Evolutionary conservation across 1,140 invertebrate species (phyloP).

Genomic region (Leptonema lineaticorne): DNA sequence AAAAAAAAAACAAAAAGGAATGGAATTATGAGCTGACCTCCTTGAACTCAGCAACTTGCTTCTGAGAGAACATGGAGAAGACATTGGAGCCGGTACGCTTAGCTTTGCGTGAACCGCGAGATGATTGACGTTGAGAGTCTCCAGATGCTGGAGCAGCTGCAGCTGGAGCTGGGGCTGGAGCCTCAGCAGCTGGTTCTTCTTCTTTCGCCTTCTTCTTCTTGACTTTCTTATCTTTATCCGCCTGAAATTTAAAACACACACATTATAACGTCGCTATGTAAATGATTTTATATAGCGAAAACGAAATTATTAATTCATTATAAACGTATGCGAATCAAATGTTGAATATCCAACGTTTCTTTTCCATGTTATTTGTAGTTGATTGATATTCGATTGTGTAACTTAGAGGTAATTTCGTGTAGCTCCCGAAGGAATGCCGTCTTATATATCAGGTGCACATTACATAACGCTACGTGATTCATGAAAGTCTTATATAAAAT

Average conservation of each 20-base stretch:
- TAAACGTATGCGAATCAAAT: not conserved
- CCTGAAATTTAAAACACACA: conserved; percentile 56
- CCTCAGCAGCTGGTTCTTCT: conserved; percentile 61
- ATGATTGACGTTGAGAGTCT: conserved; percentile 58
- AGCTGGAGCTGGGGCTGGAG: conserved; percentile 59
- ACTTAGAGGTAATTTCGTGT: no score
- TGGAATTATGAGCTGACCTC: conserved; percentile 62
- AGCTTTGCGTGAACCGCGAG: conserved; percentile 71
- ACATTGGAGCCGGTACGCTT: conserved; percentile 90
- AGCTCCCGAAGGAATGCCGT: no score
- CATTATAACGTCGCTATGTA: no score
- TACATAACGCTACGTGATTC: no score
- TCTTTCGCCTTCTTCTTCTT: conserved; percentile 81
- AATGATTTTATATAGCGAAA: no score
- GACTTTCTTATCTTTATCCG: conserved; percentile 81
- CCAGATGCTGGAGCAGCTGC: conserved; percentile 61
- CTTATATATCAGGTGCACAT: no score
- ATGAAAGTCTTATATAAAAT: no score
- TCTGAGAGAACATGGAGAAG: conserved; percentile 93
- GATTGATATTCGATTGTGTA: no score
- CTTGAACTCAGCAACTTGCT: conserved; percentile 94
- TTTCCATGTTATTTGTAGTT: no score
- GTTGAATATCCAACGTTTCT: no score
- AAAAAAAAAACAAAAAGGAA: no score
- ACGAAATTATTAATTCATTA: no score